These are phyloP conservation scores for Sanderia malayensis DNA, from an alignment of 30 jellyfish, hydroid and myxozoan species.

Conservation along the genomic window DNA sequence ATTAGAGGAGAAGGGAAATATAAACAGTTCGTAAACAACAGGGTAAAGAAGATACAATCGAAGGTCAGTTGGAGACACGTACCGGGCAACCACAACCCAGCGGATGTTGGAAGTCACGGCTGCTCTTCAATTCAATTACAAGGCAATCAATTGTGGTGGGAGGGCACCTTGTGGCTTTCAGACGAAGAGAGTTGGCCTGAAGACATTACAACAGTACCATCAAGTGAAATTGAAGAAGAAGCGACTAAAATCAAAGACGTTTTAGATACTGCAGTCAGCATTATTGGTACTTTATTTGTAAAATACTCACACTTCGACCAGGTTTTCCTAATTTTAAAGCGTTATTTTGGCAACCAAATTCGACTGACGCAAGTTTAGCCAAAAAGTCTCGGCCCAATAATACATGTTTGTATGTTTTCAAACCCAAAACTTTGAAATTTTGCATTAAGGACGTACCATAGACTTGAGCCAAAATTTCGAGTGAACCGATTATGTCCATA, in stretches of 20 bases:
- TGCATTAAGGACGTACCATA: no score
- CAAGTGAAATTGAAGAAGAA: slow-evolving; percentile 30
- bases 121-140: background rate
- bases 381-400: no score
- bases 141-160: slow-evolving; percentile 24
- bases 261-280: slow-evolving; percentile 14
- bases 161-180: slow-evolving; percentile 49
- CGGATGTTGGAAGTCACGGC: slow-evolving; percentile 52
- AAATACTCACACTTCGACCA: no score
- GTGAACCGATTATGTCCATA: no score
- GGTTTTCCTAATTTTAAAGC: no score
- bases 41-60: slow-evolving; percentile 43
- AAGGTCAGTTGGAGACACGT: slow-evolving; percentile 63
- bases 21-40: slow-evolving; percentile 56
- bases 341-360: no score
- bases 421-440: no score
- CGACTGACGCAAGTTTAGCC: no score
- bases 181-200: slow-evolving; percentile 28
- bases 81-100: slow-evolving; percentile 31
- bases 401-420: no score
- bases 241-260: slow-evolving; percentile 37
- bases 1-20: slow-evolving; percentile 47
- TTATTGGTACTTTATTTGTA: no score
- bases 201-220: slow-evolving; percentile 24
- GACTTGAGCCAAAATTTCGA: no score